phyloP scores from a whole-genome alignment of 2,797 vertebrate genomes.

The Rhodeus uyekii region DNA sequence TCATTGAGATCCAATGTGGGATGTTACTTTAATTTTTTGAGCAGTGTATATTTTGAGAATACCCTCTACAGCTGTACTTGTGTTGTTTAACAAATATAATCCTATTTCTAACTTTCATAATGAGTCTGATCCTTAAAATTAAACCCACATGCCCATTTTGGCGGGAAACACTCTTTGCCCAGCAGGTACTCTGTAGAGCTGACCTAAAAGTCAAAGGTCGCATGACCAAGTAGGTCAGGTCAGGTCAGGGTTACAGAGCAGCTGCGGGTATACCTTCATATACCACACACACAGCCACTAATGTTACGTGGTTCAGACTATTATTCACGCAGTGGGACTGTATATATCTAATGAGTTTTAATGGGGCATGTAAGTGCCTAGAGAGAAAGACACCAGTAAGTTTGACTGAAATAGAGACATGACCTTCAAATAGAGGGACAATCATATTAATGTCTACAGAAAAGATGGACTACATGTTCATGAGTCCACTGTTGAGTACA shows the following conservation, averaged over 20 bases:
- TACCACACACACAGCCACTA: not conserved
- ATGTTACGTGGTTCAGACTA: not conserved
- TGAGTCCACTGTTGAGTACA: not conserved
- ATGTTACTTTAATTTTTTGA: too few species aligned
- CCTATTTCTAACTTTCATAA: not conserved
- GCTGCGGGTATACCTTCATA: not conserved
- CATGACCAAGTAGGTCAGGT: constrained; percentile 27
- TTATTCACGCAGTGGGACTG: not conserved
- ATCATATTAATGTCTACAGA: constrained; percentile 24
- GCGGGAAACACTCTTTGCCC: not conserved
- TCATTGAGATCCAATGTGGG: too few species aligned
- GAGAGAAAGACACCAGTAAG: constrained; percentile 31
- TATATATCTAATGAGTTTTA: constrained; percentile 36
- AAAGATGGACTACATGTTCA: not conserved
- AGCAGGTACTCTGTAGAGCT: not conserved
- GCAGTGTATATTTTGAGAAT: not conserved
- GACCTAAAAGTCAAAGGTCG: constrained; percentile 11
- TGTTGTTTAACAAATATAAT: constrained; percentile 15
- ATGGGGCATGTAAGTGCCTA: constrained; percentile 13
- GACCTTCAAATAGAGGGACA: constrained; percentile 22
- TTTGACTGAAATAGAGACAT: constrained; percentile 47
- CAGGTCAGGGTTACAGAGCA: constrained; percentile 11
- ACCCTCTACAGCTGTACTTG: not conserved
- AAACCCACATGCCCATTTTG: not conserved
- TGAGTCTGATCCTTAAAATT: not conserved